A percentile compares a stretch with the other conserved stretches of the same genome.
Evolutionary conservation across 2,797 vertebrate species (phyloP).

Genomic region (Sternotherus odoratus): DNA sequence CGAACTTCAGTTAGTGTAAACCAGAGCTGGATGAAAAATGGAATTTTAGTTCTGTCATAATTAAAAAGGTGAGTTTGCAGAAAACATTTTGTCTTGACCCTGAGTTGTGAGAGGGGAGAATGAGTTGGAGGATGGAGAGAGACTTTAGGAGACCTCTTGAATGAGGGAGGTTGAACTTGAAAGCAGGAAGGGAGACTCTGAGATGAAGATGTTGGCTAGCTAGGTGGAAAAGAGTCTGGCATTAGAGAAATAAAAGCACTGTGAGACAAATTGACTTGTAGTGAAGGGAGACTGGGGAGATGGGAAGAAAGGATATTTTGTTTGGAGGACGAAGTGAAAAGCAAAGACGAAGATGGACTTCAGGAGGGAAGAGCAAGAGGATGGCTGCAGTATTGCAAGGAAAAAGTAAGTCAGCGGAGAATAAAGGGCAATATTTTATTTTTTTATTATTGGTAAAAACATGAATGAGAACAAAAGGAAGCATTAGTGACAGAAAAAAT

Average conservation of each 20-base stretch:
- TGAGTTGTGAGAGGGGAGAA: neutral
- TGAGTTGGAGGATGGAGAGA: neutral
- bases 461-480: slow-evolving; percentile 62
- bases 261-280: slow-evolving; percentile 22
- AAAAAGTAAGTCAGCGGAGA: slow-evolving; percentile 36
- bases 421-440: slow-evolving; percentile 56
- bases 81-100: neutral
- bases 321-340: slow-evolving; percentile 40
- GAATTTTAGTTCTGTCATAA: neutral
- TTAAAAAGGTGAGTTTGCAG: neutral
- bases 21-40: neutral
- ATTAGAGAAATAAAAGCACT: slow-evolving; percentile 23
- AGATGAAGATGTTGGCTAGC: slow-evolving; percentile 21
- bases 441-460: slow-evolving; percentile 41
- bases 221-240: neutral
- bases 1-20: neutral
- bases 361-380: neutral
- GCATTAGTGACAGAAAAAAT: neutral
- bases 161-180: neutral
- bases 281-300: slow-evolving; percentile 46
- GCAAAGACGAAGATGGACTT: slow-evolving; percentile 51
- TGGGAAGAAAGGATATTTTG: slow-evolving; percentile 66
- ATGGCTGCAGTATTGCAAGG: slow-evolving; percentile 51
- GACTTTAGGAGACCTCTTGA: neutral
- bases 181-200: neutral